Evolutionary conservation across 2,113 vertebrate genomes (phyloP), one percentile per base, ranked within the genome.

Genomic region (Dipodomys ordii): DNA sequence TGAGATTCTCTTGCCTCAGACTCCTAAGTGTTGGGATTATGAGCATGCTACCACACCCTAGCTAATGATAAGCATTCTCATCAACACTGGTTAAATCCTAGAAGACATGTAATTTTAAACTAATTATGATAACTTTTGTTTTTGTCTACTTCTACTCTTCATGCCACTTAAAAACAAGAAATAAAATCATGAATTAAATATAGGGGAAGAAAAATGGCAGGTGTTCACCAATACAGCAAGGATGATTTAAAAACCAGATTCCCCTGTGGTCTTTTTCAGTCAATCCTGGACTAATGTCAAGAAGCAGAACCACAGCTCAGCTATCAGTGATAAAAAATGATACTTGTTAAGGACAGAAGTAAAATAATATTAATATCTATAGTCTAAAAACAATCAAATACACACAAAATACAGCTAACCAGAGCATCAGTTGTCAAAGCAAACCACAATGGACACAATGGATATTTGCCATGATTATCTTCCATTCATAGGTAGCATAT

Each of bases 261-360:
- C 44, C 30, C 39, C 39, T 87, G 72, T 64, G 72, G 69, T 53
- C 30, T 64, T 30, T 22, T 8, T 10, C 49, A 8, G 20, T 27
- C n/a, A 86, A 44, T 87, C 53, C 68, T 77, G 28, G 53, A 69
- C 25, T 69, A 93, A 77, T 72, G 68, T 30, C 84, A 80, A 83
- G 88, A 92, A 69, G 35, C 78, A 78, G 25, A 92, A 32, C 67
- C 46, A 67, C 25, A 20, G 18, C 82, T 92, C 69, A 89, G 62
- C 67, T 71, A 72, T 80, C 60, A 60, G 83, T 92, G 83, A 69
- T 65, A 46, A 93, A 94, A 94, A 88, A 89, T 19, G 60, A 87
- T 28, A 84, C 28, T 79, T 73, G 44, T 49, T 83, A 95, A 92
- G 30, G 44, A 30, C 46, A 79, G 7, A 87, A 62, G n/a, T 81